phyloP scores from a whole-genome alignment of 2,113 vertebrate genomes.

The Isichthys henryi region DNA sequence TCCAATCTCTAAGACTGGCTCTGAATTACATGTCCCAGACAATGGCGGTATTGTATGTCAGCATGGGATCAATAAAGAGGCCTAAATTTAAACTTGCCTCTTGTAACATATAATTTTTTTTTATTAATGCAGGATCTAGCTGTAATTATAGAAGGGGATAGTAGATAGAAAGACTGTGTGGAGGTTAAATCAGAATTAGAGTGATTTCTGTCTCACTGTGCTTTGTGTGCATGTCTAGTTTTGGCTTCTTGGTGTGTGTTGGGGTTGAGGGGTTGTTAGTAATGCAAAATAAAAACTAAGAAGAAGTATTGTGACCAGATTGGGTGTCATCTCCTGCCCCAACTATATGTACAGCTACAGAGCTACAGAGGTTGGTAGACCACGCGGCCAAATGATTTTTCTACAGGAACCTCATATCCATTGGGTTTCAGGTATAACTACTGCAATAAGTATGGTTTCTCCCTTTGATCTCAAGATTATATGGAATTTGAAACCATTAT shows the following conservation, averaged over 20 bases:
- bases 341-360: background rate
- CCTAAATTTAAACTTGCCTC: constrained; percentile 61
- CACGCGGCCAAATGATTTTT: background rate
- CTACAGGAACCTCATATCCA: background rate
- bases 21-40: constrained; percentile 51
- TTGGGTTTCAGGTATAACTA: background rate
- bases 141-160: constrained; percentile 5
- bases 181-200: constrained; percentile 4
- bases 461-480: background rate
- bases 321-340: background rate
- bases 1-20: constrained; percentile 37
- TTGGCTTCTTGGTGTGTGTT: background rate
- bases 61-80: constrained; percentile 54
- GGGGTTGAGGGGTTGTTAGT: background rate
- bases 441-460: background rate
- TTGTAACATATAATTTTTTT: constrained; percentile 48
- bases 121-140: background rate
- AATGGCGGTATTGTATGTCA: constrained; percentile 50
- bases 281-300: background rate
- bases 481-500: background rate
- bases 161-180: background rate
- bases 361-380: background rate
- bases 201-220: background rate
- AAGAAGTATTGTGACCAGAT: background rate
- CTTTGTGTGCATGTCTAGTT: background rate